Evolutionary conservation across 2,888 invertebrate genomes (phyloP).

Genomic region (Allophyes oxyacanthae): DNA sequence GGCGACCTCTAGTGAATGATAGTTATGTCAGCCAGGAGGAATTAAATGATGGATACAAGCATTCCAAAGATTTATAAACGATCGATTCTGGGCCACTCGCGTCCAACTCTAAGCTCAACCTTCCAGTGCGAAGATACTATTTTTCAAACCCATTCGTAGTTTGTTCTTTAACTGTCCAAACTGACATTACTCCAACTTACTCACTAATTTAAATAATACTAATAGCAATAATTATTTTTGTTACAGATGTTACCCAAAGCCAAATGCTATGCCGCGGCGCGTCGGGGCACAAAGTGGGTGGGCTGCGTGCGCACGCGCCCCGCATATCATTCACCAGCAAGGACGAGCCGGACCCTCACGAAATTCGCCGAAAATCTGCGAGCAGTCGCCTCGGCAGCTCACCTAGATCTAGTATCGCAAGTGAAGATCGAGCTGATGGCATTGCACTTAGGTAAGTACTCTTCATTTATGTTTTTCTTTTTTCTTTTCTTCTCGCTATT

Average conservation of each 20-base stretch:
- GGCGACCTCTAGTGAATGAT: too few species aligned
- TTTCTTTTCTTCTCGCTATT: too few species aligned
- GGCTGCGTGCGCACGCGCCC: conserved; percentile 81
- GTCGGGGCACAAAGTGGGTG: conserved; percentile 80
- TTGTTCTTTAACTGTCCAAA: too few species aligned
- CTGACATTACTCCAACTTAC: too few species aligned
- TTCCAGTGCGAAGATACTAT: too few species aligned
- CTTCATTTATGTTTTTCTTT: background rate
- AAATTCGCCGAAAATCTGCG: conserved; percentile 81
- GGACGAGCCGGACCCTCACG: conserved; percentile 77
- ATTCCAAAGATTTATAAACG: too few species aligned
- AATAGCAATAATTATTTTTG: conserved; percentile 33
- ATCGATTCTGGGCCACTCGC: too few species aligned
- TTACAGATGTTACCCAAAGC: conserved; percentile 80
- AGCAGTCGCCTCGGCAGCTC: conserved; percentile 84
- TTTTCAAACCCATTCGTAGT: too few species aligned
- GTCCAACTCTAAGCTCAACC: too few species aligned
- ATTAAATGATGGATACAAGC: too few species aligned
- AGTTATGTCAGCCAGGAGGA: too few species aligned
- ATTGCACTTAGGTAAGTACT: conserved; percentile 89
- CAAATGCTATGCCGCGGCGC: conserved; percentile 84
- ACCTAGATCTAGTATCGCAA: conserved; percentile 84
- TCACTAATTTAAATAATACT: too few species aligned
- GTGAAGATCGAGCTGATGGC: conserved; percentile 87
- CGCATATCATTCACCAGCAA: conserved; percentile 84